Base-by-base conservation (phyloP, 2,113 vertebrate species). In the Gobius niger region DNA sequence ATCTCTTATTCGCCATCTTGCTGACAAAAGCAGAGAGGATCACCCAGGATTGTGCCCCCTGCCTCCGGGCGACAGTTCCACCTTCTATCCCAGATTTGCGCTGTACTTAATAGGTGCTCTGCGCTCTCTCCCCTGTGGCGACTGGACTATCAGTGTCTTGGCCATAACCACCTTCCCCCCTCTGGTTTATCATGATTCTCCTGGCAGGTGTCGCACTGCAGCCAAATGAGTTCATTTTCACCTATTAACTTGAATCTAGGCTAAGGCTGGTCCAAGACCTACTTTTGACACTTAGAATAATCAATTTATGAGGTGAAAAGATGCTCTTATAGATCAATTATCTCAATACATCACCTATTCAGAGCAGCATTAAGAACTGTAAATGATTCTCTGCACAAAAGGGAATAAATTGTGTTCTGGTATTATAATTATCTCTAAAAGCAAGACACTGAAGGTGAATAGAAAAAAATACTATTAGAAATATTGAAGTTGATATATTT, bases 41-140 rank as follows among this genome's bases (percentile, higher is more conserved):
- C 70, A 18, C 60, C 78, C 71, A 83, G 71, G 47, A 85, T 71
- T 62, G 72, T 72, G 81, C 73, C 75, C 73, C 70, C 44, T 78
- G 44, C 69, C 87, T 85, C 65, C 51, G 76, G 83, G 87, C 77
- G 44, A 34, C 65, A 67, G 65, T 75, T 79, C 72, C 80, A 73
- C 78, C 82, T 82, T 78, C 83, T 83, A 86, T 82, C 81, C 82
- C 56, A 75, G 74, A 60, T 78, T 81, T 81, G 69, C 73, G 70
- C 82, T 70, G 73, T 87, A 78, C 47, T 88, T 87, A 88, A 89
- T 83, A 85, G 85, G 77, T 83, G 75, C 77, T 88, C 84, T 72
- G 76, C 59, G 68, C 81, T 83, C 72, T 78, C 69, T 68, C 82
- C 82, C 89, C 87, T 73, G 76, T 83, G 85, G 86, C 82, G 50